Evolutionary conservation across 64 coral and sea anemone genomes (phyloP).

Genomic region (Acropora tenuis): DNA sequence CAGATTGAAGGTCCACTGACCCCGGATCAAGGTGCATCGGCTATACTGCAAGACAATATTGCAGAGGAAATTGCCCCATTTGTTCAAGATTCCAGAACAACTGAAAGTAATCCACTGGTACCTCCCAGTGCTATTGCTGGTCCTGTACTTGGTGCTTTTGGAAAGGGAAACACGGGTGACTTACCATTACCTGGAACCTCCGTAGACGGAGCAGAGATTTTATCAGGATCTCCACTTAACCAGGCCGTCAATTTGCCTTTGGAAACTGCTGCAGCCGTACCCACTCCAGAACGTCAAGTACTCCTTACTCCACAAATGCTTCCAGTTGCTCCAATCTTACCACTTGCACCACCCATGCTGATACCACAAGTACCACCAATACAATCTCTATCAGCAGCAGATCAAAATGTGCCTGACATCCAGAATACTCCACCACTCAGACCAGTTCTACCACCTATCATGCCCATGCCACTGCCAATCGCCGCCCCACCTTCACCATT

Average conservation of each 20-base stretch:
- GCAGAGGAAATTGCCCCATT: constrained; percentile 20
- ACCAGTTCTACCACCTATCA: background rate
- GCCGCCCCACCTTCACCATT: background rate
- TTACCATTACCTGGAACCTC: background rate
- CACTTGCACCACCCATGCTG: background rate
- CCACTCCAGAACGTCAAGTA: background rate
- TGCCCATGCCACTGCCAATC: constrained; percentile 6
- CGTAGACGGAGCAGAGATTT: background rate
- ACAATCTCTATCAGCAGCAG: background rate
- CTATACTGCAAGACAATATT: constrained; percentile 25
- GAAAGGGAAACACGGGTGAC: background rate
- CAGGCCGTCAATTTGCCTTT: constrained; percentile 7
- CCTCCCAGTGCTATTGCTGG: constrained; percentile 25
- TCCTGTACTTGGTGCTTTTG: background rate
- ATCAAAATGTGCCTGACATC: background rate
- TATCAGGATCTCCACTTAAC: background rate
- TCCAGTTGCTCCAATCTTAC: background rate
- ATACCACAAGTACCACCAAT: background rate
- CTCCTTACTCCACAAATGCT: constrained; percentile 17
- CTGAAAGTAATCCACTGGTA: background rate
- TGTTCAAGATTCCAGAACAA: background rate
- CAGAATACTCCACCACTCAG: background rate
- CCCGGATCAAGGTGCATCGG: background rate
- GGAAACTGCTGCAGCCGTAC: background rate
- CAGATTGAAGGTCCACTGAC: background rate